These are phyloP conservation scores for Drosophila dunni DNA, from an alignment of 1,140 invertebrate genomes.

Conservation along the genomic window DNA sequence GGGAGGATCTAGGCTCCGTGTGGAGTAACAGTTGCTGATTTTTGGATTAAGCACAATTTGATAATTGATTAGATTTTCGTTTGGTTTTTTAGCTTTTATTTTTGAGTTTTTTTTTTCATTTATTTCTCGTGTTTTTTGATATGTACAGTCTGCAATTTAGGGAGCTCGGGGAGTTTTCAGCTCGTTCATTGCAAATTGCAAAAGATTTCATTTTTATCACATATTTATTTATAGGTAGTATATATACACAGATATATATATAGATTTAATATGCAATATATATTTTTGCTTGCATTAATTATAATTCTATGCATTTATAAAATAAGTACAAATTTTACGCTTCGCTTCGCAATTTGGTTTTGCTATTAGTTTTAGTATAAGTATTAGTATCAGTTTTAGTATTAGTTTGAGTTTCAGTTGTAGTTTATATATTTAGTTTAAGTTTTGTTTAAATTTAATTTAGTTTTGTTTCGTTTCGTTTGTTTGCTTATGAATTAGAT, in stretches of 20 bases:
- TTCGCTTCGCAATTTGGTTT: conserved; percentile 7
- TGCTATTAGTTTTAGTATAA: conserved; percentile 23
- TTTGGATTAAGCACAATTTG: conserved; percentile 31
- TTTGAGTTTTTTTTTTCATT: conserved; percentile 11
- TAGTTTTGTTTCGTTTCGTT: conserved; percentile 4
- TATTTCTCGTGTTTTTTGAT: conserved; percentile 39
- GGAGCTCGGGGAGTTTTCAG: conserved; percentile 3
- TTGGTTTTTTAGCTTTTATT: conserved; percentile 10
- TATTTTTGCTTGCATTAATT: conserved; percentile 21
- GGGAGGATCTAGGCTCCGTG: conserved; percentile 9
- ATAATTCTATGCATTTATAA: conserved; percentile 60
- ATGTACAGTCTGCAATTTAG: conserved; percentile 65
- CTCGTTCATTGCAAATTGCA: conserved; percentile 46
- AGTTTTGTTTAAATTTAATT: neutral
- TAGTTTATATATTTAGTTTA: neutral
- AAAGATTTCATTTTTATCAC: conserved; percentile 62
- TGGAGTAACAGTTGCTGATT: conserved; percentile 24
- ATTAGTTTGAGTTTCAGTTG: conserved; percentile 9
- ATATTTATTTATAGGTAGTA: conserved; percentile 74
- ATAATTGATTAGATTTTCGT: conserved; percentile 22
- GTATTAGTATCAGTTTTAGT: conserved; percentile 19
- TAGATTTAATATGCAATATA: conserved; percentile 31
- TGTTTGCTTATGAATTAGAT: conserved; percentile 51
- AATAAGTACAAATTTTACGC: conserved; percentile 71
- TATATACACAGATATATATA: conserved; percentile 34